Evolutionary conservation across 2,113 vertebrate genomes (phyloP).

Genomic region (Aphelocoma coerulescens): DNA sequence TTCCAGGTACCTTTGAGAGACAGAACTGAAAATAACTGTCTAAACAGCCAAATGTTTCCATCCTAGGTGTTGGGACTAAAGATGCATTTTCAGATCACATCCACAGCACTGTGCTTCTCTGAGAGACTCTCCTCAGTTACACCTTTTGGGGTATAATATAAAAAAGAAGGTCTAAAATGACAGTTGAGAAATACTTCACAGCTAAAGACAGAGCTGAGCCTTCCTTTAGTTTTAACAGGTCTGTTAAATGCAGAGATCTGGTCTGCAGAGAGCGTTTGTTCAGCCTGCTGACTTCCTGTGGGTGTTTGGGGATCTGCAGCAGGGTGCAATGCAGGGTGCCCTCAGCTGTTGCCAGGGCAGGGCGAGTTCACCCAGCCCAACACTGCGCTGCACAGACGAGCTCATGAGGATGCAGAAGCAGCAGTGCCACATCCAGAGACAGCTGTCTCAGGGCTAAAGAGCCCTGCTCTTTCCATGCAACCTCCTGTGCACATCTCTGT

Average conservation of each 20-base stretch:
- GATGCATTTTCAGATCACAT: not conserved
- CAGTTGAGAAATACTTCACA: not conserved
- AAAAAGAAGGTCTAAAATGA: not conserved
- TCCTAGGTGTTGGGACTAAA: not conserved
- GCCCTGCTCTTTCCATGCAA: not conserved
- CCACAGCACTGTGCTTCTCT: not conserved
- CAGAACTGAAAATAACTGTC: not conserved
- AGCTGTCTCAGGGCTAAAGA: not conserved
- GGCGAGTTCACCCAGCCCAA: not conserved
- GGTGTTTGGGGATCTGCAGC: not conserved
- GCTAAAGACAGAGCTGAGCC: not conserved
- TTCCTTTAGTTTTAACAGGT: not conserved
- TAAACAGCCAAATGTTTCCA: not conserved
- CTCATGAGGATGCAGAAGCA: not conserved
- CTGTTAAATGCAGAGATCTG: not conserved
- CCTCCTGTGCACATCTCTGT: not conserved
- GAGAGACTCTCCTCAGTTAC: not conserved
- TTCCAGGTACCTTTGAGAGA: not conserved
- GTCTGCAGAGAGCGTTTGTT: not conserved
- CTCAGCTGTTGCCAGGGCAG: not conserved
- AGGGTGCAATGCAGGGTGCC: not conserved
- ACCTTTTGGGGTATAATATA: not conserved
- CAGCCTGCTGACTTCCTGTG: not conserved
- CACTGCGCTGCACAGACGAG: fast-evolving
- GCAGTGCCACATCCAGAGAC: not conserved